These are phyloP conservation scores for Oppia nitens DNA, from an alignment of 1,140 invertebrate genomes.

Conservation along the genomic window DNA sequence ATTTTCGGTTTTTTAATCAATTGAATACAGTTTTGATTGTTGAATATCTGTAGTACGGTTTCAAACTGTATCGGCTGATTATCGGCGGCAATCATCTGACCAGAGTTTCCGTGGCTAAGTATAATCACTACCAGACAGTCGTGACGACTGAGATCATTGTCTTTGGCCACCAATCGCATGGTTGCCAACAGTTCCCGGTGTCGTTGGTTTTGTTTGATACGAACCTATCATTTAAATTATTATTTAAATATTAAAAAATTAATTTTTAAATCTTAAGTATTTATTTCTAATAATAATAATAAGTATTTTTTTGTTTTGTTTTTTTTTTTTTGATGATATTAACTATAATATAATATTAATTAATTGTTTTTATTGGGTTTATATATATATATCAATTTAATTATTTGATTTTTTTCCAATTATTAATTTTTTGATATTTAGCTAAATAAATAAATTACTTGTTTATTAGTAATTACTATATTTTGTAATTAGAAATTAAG, in stretches of 20 bases:
- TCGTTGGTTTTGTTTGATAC: not conserved
- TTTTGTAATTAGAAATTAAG: too few species aligned
- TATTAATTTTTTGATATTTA: too few species aligned
- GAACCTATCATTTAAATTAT: not conserved
- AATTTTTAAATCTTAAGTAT: not conserved
- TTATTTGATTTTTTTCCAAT: too few species aligned
- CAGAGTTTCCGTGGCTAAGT: slow-evolving; percentile 11
- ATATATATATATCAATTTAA: too few species aligned
- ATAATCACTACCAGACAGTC: slow-evolving; percentile 14
- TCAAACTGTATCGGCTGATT: slow-evolving; percentile 4
- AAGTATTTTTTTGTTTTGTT: too few species aligned
- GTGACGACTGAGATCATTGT: not conserved
- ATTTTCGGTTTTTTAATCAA: slow-evolving; percentile 25
- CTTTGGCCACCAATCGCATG: not conserved
- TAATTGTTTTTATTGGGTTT: too few species aligned
- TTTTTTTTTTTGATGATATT: too few species aligned
- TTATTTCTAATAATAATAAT: not conserved
- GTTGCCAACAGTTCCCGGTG: not conserved
- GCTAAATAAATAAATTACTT: too few species aligned
- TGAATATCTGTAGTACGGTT: slow-evolving; percentile 21
- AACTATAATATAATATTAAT: too few species aligned
- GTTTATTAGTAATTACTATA: too few species aligned
- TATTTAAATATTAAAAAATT: not conserved
- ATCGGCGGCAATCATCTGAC: slow-evolving; percentile 9
- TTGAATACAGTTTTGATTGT: slow-evolving; percentile 20